Evolutionary conservation across 2,113 vertebrate species (phyloP).

Genomic region (Rhineura floridana): DNA sequence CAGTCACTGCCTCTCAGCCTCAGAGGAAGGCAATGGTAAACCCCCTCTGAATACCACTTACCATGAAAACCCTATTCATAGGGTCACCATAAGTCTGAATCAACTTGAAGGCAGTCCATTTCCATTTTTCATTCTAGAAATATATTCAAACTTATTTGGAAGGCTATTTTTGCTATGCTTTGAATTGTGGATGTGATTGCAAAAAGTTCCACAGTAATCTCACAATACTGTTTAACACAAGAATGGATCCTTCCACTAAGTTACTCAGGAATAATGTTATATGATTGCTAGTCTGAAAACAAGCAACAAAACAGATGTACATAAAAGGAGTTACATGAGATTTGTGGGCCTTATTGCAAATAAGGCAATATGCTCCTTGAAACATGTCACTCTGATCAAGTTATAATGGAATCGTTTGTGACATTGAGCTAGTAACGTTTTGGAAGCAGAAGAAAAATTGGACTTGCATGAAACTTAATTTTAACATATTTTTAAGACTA

Average conservation of each 20-base stretch:
- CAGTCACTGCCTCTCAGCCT: too few species aligned
- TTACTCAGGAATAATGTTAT: neutral
- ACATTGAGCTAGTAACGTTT: neutral
- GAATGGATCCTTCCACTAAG: neutral
- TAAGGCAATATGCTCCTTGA: neutral
- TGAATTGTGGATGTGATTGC: neutral
- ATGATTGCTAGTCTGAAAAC: slow-evolving; percentile 8
- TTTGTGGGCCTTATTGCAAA: slow-evolving; percentile 15
- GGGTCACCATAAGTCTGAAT: too few species aligned
- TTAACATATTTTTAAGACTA: neutral
- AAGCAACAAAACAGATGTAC: slow-evolving; percentile 10
- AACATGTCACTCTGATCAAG: slow-evolving; percentile 11
- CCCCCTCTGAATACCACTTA: too few species aligned
- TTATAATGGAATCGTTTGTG: neutral
- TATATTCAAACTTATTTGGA: slow-evolving; percentile 1
- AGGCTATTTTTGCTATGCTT: neutral
- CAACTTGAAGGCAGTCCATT: too few species aligned
- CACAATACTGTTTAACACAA: neutral
- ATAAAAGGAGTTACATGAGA: slow-evolving; percentile 5
- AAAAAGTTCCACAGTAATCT: slow-evolving; percentile 8
- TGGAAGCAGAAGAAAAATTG: neutral
- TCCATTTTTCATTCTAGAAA: neutral
- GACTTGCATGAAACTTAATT: neutral
- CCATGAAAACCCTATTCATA: too few species aligned
- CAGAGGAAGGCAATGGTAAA: too few species aligned